Evolutionary conservation across 2,888 invertebrate species (phyloP).

Genomic region (Blomia tropicalis): DNA sequence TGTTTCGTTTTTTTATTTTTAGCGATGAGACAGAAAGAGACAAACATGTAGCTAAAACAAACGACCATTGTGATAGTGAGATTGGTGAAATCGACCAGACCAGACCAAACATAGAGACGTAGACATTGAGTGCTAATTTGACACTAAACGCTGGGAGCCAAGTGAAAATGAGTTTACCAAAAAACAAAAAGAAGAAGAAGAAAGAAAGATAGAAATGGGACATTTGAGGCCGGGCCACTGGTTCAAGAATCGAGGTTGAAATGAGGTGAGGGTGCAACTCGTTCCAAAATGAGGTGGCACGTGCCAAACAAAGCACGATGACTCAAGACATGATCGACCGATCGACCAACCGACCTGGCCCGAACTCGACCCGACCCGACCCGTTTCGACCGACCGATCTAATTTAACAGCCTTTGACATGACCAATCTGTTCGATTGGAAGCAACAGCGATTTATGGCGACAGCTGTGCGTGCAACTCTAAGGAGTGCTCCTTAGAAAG

Average conservation of each 20-base stretch:
- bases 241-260: no score
- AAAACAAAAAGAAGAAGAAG: neutral
- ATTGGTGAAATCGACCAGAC: no score
- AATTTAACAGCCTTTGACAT: constrained; percentile 4
- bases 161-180: neutral
- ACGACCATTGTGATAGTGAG: no score
- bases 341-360: neutral
- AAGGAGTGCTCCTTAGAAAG: neutral
- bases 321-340: neutral
- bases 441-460: neutral
- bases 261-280: no score
- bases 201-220: no score
- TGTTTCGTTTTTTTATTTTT: neutral
- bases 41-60: neutral
- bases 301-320: neutral
- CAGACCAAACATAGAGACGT: no score
- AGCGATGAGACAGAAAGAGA: neutral
- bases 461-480: constrained; percentile 5
- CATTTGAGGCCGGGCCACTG: no score
- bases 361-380: neutral
- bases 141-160: neutral
- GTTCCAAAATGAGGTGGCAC: neutral
- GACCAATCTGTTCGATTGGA: constrained; percentile 5
- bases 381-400: no score
- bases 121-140: constrained; percentile 15